These are phyloP conservation scores for Trichosurus vulpecula DNA, from an alignment of 2,797 vertebrate genomes.

Conservation along the genomic window DNA sequence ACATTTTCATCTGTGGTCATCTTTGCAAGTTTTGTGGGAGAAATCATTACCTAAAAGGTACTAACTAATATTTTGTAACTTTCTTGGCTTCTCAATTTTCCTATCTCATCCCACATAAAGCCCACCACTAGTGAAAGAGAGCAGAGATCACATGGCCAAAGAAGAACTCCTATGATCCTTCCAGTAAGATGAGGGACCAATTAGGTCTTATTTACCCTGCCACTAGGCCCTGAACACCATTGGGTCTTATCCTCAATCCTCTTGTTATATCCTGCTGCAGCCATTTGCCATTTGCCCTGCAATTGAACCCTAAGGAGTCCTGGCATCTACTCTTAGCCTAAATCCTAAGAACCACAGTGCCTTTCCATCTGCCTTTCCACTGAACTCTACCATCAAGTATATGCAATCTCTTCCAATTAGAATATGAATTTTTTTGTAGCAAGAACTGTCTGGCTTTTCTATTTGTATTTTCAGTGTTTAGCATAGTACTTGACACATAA, in stretches of 20 bases:
- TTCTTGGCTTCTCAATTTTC: no score
- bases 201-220: neutral
- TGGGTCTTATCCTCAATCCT: no score
- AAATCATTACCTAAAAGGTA: neutral
- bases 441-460: neutral
- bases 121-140: no score
- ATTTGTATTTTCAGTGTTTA: neutral
- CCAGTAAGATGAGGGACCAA: neutral
- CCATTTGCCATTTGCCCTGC: neutral
- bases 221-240: no score
- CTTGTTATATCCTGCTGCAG: neutral
- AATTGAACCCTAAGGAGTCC: no score
- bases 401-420: neutral
- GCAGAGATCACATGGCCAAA: neutral
- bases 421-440: neutral
- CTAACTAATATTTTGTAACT: neutral
- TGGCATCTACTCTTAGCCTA: neutral
- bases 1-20: neutral
- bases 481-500: no score
- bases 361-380: neutral
- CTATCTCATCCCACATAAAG: no score
- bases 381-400: neutral
- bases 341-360: neutral
- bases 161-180: neutral
- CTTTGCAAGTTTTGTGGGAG: neutral